Evolutionary conservation across 2,888 invertebrate species (phyloP).

Genomic region (Empis livida): DNA sequence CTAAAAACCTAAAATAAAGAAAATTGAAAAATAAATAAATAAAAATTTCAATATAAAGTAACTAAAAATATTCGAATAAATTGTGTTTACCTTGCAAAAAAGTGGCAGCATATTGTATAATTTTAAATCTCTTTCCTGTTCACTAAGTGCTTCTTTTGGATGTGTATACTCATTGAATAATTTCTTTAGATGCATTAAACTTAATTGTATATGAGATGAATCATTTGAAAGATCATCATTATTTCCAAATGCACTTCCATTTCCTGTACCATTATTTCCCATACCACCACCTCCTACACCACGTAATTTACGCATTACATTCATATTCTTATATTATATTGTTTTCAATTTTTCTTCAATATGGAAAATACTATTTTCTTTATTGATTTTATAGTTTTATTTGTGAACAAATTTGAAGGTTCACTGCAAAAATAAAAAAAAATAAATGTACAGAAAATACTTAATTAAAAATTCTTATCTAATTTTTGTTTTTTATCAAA

Average conservation of each 20-base stretch:
- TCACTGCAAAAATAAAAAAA: too few species aligned
- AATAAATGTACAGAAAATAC: too few species aligned
- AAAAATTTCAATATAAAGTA: too few species aligned
- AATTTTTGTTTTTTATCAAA: too few species aligned
- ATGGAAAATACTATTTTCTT: too few species aligned
- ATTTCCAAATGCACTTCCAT: slow-evolving; percentile 37
- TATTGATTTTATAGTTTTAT: too few species aligned
- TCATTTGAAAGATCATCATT: slow-evolving; percentile 42
- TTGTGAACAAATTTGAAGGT: too few species aligned
- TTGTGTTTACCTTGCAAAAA: slow-evolving; percentile 75
- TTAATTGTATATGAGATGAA: slow-evolving; percentile 73
- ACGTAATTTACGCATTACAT: slow-evolving; percentile 85
- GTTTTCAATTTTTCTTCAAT: not conserved
- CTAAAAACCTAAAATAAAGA: slow-evolving; percentile 76
- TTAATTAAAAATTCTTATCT: too few species aligned
- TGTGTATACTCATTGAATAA: slow-evolving; percentile 90
- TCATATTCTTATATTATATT: slow-evolving; percentile 44
- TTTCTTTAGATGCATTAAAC: slow-evolving; percentile 91
- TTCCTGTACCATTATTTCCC: slow-evolving; percentile 37
- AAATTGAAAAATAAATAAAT: slow-evolving; percentile 10
- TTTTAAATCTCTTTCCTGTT: slow-evolving; percentile 79
- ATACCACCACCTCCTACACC: slow-evolving; percentile 41
- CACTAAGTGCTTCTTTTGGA: slow-evolving; percentile 66
- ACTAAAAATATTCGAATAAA: too few species aligned
- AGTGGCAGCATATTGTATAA: slow-evolving; percentile 95